Base-by-base conservation (phyloP, 1,140 invertebrate species). In the Apis cerana region DNA sequence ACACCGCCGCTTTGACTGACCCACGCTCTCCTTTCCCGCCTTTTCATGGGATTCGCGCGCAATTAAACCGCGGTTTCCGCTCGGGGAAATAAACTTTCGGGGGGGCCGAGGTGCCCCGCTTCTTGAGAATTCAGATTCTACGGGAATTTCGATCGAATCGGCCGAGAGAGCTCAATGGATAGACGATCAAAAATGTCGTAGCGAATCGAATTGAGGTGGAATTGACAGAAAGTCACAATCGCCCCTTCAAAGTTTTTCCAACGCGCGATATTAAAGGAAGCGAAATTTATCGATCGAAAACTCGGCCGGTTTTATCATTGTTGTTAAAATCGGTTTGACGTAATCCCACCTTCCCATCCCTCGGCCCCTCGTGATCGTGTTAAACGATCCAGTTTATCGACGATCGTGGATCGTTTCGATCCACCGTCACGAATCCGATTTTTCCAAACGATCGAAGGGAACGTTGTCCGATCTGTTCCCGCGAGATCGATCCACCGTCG, bases 311-410 rank as follows among this genome's bases (percentile, higher is more conserved):
- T 33, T 21, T 69, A 59, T 50, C n/a, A n/a, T n/a, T n/a, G n/a
- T n/a, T n/a, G n/a, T n/a, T n/a, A n/a, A n/a, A n/a, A n/a, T n/a
- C n/a, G n/a, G 52, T 54, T 77, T 15, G 75, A 12, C 33, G 69
- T n/a, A n/a, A 64, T 62, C 59, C 10, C 12, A 13, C 19, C 27
- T 33, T 8, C 43, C 17, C n/a, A 10, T 71, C 17, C n/a, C n/a
- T 4, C 58, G 2, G 23, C 7, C 19, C 19, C 54, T 48, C n/a
- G 33, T n/a, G 80, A 76, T 77, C 74, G 80, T 54, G 80, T 77
- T 69, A 78, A 82, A 71, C 75, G 75, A 78, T 78, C 75, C 65
- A 33, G 65, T 78, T 82, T 82, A 82, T 82, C 81, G 75, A 64
- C 9, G 75, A 82, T 82, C 81, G 81, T 78, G 75, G 75, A 82